Conservation (phyloP, 2,797 vertebrate genomes). For the Enoplosus armatus region DNA sequence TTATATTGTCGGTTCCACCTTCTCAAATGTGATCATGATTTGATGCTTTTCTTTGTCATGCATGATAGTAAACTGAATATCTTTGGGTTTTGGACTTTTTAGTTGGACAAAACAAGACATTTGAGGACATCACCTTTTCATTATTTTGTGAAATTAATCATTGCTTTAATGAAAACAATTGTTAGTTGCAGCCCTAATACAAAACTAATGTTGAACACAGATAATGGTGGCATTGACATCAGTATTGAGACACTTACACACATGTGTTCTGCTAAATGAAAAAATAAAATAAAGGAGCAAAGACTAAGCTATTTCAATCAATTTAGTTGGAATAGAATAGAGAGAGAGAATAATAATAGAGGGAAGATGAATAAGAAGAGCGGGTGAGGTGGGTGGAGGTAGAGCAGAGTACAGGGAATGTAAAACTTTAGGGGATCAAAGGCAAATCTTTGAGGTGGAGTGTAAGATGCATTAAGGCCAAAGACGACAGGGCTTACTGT, state of each 20-base stretch:
- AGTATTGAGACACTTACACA: not conserved
- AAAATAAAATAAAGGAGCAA: not conserved
- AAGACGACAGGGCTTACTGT: too few relatives aligned
- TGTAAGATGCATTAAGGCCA: not conserved
- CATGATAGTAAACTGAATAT: not conserved
- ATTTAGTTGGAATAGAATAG: not conserved
- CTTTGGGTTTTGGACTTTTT: not conserved
- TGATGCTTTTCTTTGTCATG: not conserved
- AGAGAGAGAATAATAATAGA: not conserved
- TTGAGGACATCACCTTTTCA: not conserved
- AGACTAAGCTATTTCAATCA: not conserved
- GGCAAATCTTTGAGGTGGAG: not conserved
- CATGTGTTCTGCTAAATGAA: not conserved
- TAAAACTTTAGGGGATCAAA: constrained; percentile 10
- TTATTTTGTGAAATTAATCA: not conserved
- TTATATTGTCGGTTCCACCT: too few relatives aligned
- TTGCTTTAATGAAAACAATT: not conserved
- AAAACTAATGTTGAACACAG: not conserved
- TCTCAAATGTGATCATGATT: not conserved
- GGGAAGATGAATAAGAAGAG: not conserved
- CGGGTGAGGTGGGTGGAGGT: constrained; percentile 2
- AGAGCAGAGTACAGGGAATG: not conserved
- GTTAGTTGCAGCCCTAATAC: not conserved
- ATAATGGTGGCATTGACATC: not conserved
- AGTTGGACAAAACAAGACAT: not conserved